Evolutionary conservation across 1,140 invertebrate genomes (phyloP), one percentile per base, ranked within the genome.

Genomic region (Calycopis cecrops): DNA sequence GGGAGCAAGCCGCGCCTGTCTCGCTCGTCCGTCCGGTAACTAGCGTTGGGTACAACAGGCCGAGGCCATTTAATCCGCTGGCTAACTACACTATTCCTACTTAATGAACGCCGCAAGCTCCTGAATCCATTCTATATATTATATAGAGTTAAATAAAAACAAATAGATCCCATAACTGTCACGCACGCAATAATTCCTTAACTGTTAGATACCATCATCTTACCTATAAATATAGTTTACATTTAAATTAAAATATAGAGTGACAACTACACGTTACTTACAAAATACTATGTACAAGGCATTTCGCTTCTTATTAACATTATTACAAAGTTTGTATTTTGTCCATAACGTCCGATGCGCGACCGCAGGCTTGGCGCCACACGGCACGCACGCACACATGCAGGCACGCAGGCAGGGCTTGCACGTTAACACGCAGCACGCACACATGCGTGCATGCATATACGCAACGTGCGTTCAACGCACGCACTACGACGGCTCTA

Each of bases 261-360:
- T 84, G 83, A 84, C 82, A 86, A 80, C 78, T 86, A 86, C 83
- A 81, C 67, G 77, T 82, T 73, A 78, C 78, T 82, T 83, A 84
- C 56, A 65, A 69, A 72, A 71, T 73, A 84, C 65, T 86, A 86
- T 86, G 66, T 86, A 86, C 83, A 86, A 85, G 79, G 79, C 79
- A 79, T 82, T 70, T 76, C 73, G 65, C 65, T 73, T 72, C 61
- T 74, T 73, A 69, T 56, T 63, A 65, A 70, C 63, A 69, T 63
- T 52, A 51, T 64, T 62, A 69, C 63, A 61, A 58, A 56, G 56
- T 72, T 68, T 68, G 62, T 67, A 63, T 71, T 66, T 65, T 64
- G 65, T 63, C 60, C 60, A 60, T 58, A 58, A 55, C 48, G 37
- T 59, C 57, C 57, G 42, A 18, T 47, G 12, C 52, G 17, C 44